Evolutionary conservation across 2,888 invertebrate genomes (phyloP), one percentile per base, ranked within the genome.

Genomic region (Harpalus rufipes): DNA sequence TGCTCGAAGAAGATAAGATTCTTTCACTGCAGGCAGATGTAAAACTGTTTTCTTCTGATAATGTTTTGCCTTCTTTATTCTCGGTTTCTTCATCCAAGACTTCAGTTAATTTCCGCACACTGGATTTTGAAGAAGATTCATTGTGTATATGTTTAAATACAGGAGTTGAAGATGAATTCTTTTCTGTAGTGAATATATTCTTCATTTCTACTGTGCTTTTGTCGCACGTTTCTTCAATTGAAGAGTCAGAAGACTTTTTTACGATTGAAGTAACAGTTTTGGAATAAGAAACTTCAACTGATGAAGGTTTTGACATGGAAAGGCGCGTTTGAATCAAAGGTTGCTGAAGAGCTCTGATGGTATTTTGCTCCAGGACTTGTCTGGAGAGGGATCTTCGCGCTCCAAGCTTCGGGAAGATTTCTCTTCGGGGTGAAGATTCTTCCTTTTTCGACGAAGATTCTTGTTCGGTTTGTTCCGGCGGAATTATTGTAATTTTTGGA

Each of bases 311-410:
- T 16, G 41, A 14, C 8, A 83, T 7, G 8, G 84, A 78, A 21
- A 79, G 56, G 10, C 68, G 12, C 4, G 85, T 80, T 74, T 76
- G 44, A 21, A 78, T 61, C 25, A 65, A 10, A 32, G 84, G 68
- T 0, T 61, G 25, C 5, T 44, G 12, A 5, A 85, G 6, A 6
- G 14, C 79, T 59, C 65, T 85, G 7, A 80, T 21, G 4, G 72
- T 80, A 39, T 85, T 85, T 39, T 85, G 79, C 41, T 85, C 85
- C 1, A 85, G 25, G 2, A 85, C 85, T 72, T 85, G 85, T 16
- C 85, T 61, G 18, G 80, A 21, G 0, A 85, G 58, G 6, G 68
- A 72, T 39, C 80, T 65, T 58, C 85, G 32, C 6, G 68, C 85
- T 16, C 39, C 59, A 65, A 85, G 8, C 58, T 80, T 85, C 14